Conservation (phyloP, 1,140 invertebrate species). For the Heliconius melpomene region DNA sequence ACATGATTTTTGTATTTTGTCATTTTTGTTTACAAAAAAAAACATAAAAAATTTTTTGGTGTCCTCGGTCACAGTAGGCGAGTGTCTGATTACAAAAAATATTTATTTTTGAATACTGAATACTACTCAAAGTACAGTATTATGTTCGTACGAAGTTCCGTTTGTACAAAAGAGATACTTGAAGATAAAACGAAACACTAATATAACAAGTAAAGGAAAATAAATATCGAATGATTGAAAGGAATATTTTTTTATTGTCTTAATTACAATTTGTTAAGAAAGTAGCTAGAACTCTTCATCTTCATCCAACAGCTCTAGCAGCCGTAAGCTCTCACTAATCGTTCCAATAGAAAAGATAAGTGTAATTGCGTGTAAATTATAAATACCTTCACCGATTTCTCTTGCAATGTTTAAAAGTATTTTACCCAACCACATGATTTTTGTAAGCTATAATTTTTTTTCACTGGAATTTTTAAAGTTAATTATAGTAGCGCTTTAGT, state of each 20-base stretch:
- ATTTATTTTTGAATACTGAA: no score
- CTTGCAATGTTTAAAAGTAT: constrained; percentile 66
- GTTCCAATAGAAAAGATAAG: constrained; percentile 69
- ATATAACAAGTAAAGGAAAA: neutral
- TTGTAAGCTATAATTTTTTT: neutral
- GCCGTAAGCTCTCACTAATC: constrained; percentile 58
- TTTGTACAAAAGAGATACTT: neutral
- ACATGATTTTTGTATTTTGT: neutral
- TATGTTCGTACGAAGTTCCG: neutral
- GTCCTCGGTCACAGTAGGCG: neutral
- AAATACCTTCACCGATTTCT: constrained; percentile 63
- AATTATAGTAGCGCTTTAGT: neutral
- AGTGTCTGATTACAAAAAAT: no score
- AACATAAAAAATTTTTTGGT: neutral
- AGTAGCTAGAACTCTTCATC: constrained; percentile 45
- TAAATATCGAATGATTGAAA: neutral
- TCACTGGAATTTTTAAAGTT: neutral
- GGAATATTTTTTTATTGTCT: neutral
- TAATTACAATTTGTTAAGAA: constrained; percentile 5
- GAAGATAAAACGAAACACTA: neutral
- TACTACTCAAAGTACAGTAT: no score
- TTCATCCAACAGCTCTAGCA: constrained; percentile 69
- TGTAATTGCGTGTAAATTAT: constrained; percentile 63
- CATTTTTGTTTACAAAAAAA: neutral
- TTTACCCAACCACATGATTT: constrained; percentile 70